phyloP scores from a whole-genome alignment of 2,888 invertebrate genomes.

The Drosophila antonietae region DNA sequence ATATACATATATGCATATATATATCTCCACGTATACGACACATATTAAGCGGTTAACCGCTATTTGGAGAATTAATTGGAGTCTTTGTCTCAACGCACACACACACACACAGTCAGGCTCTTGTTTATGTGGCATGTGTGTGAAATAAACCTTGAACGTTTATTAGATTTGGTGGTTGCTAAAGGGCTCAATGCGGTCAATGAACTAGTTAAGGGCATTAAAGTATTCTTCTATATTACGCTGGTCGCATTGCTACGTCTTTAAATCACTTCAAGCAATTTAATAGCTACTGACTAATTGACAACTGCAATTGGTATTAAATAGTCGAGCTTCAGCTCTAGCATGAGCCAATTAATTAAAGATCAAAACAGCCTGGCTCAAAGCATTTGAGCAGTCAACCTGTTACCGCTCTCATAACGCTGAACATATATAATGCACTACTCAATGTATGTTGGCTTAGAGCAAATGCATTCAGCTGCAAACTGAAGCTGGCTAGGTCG shows the following conservation, averaged over 20 bases:
- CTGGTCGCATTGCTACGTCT: slow-evolving; percentile 5
- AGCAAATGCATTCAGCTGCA: slow-evolving; percentile 6
- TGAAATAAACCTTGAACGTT: slow-evolving; percentile 20
- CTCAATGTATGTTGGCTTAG: slow-evolving; percentile 1
- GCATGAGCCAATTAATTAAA: slow-evolving; percentile 28
- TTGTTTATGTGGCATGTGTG: slow-evolving; percentile 28
- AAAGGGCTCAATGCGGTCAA: slow-evolving; percentile 31
- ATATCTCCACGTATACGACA: slow-evolving; percentile 24
- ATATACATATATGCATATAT: not conserved
- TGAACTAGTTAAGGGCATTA: slow-evolving; percentile 4
- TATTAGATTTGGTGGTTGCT: slow-evolving; percentile 39
- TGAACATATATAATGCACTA: slow-evolving; percentile 30
- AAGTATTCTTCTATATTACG: slow-evolving; percentile 12
- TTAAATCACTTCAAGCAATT: slow-evolving; percentile 18
- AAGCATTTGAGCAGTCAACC: slow-evolving; percentile 12
- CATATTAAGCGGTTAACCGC: slow-evolving; percentile 65
- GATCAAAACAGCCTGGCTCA: not conserved
- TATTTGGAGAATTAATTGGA: slow-evolving; percentile 70
- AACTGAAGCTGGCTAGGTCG: not conserved
- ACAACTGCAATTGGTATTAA: slow-evolving; percentile 12
- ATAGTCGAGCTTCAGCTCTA: not conserved
- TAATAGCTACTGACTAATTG: slow-evolving; percentile 17
- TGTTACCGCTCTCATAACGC: not conserved
- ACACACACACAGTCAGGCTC: slow-evolving; percentile 3
- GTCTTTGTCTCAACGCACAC: slow-evolving; percentile 28